phyloP scores from a whole-genome alignment of 2,797 vertebrate genomes.

The Acanthurus tractus region DNA sequence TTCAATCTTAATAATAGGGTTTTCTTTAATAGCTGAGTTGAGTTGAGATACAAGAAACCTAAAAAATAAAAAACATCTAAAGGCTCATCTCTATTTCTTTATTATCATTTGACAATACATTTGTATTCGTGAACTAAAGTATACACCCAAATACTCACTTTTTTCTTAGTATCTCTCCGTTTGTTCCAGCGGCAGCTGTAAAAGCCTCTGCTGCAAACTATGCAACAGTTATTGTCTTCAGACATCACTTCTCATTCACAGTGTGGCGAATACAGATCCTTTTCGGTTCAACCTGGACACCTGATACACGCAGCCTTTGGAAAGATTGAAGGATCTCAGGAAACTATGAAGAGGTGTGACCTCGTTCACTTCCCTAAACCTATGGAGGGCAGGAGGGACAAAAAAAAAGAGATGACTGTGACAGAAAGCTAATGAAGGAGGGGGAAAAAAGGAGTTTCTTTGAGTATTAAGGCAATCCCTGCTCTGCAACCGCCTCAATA shows the following conservation, averaged over 20 bases:
- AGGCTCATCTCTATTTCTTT: too few species aligned
- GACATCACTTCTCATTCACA: constrained; percentile 62
- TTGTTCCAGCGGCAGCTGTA: constrained; percentile 89
- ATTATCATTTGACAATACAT: neutral
- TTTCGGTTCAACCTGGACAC: constrained; percentile 19
- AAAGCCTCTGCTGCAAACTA: constrained; percentile 84
- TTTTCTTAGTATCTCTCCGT: constrained; percentile 53
- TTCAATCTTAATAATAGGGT: constrained; percentile 55
- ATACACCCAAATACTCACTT: constrained; percentile 67
- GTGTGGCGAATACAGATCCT: constrained; percentile 4
- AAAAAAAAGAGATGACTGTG: constrained; percentile 18
- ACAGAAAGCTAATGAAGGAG: constrained; percentile 46
- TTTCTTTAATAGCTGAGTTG: constrained; percentile 1
- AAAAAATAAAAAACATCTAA: constrained; percentile 2
- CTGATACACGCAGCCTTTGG: constrained; percentile 40
- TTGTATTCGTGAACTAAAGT: neutral
- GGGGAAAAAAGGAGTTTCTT: constrained; percentile 30
- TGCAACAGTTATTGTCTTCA: constrained; percentile 59
- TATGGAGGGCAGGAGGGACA: neutral
- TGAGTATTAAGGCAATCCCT: constrained; percentile 54
- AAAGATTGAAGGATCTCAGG: constrained; percentile 3
- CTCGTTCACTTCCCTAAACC: constrained; percentile 48
- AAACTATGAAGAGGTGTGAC: constrained; percentile 10
- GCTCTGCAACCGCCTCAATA: constrained; percentile 62
- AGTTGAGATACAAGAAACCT: neutral